Evolutionary conservation across 1,140 invertebrate genomes (phyloP), one percentile per base, ranked within the genome.

Genomic region (Luehdorfia chinensis): DNA sequence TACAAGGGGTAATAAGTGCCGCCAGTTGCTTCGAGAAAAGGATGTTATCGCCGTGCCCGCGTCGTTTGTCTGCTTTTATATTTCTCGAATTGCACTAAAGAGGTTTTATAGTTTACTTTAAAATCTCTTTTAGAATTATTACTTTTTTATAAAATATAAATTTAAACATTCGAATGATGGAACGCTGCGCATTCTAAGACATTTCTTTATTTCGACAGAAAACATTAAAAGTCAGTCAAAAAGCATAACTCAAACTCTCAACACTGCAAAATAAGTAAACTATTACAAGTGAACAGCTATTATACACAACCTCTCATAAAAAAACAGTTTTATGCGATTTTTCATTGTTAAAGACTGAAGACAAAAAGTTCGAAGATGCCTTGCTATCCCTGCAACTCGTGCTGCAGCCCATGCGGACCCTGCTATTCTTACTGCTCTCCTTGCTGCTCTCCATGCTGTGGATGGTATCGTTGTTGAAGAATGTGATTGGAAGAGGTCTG

Each of bases 381-480:
- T 65, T 70, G 67, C 61, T 59, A 60, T 37, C 63, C 69, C 13
- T 66, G 66, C 46, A 33, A 55, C 8, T 58, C 65, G 0, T 63
- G 56, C 33, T 67, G 59, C 33, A 39, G 49, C 4, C 63, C 68
- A 47, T 76, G 59, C 30, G 51, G 61, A 2, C 63, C 66, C 5
- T 66, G 60, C 30, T 59, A 36, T 18, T 30, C 58, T 1, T 66
- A 58, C 39, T 69, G 57, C 15, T 48, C 58, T 1, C 63, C 70
- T 0, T 72, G 65, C 43, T 70, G 56, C 33, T 46, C 55, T 2
- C 68, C 68, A 0, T 79, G 73, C 51, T 59, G 68, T 45, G 61
- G 64, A 13, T 73, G 64, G 37, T 59, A 53, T 16, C 36, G 47
- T 9, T 50, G 58, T 31, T 58, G 55, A 8, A 5, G 25, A 2